These are phyloP conservation scores for Bursaphelenchus mucronatus DNA, from an alignment of 1,140 invertebrate species.

Conservation along the genomic window DNA sequence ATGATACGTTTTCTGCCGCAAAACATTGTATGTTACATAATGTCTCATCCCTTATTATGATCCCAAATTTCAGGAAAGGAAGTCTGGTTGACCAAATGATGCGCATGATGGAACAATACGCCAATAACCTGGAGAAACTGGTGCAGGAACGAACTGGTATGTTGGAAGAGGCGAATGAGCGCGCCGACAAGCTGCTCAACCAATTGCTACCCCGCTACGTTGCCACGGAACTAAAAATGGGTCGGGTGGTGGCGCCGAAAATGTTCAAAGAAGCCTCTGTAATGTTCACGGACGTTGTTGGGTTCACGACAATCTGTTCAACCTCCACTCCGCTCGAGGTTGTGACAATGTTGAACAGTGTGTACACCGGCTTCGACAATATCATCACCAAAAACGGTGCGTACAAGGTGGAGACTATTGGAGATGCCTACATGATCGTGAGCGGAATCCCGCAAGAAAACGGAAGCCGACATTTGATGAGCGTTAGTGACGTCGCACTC, in stretches of 20 bases:
- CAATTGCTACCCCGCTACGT: constrained; percentile 58
- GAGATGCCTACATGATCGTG: constrained; percentile 35
- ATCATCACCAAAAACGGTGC: constrained; percentile 59
- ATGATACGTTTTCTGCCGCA: no score
- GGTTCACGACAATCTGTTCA: constrained; percentile 70
- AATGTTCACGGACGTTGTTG: constrained; percentile 87
- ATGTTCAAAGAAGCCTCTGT: constrained; percentile 70
- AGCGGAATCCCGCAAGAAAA: constrained; percentile 58
- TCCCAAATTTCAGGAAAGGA: constrained; percentile 46
- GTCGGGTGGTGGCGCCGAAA: constrained; percentile 54
- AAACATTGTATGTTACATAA: no score
- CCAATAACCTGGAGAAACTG: constrained; percentile 87
- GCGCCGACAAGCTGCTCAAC: constrained; percentile 56
- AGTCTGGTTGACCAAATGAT: constrained; percentile 60
- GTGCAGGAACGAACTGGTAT: constrained; percentile 82
- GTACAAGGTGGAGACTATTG: constrained; percentile 61
- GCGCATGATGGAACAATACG: constrained; percentile 71
- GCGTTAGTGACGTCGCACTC: constrained; percentile 47
- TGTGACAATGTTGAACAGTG: constrained; percentile 44
- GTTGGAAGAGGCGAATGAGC: constrained; percentile 57
- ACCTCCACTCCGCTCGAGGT: constrained; percentile 62
- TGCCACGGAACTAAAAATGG: constrained; percentile 57
- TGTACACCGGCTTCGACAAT: constrained; percentile 61
- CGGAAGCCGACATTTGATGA: constrained; percentile 50
- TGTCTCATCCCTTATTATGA: no score